A percentile compares a stretch with the other conserved stretches of the same genome.
Evolutionary conservation across 2,113 vertebrate species (phyloP).

Genomic region (Uria aalge): DNA sequence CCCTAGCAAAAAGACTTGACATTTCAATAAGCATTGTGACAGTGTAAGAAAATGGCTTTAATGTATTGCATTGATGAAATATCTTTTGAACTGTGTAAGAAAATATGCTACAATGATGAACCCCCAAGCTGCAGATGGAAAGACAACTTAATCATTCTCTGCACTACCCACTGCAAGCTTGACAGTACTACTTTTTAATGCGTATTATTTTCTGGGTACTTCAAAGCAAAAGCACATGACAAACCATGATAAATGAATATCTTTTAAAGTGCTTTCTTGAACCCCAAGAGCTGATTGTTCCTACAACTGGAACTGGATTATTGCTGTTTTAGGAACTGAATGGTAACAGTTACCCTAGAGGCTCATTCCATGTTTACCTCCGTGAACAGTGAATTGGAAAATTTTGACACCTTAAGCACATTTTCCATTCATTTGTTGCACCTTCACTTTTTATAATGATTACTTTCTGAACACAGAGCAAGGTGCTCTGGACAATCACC

Average conservation of each 20-base stretch:
- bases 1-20: not conserved
- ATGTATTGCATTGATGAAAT: not conserved
- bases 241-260: not conserved
- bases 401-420: not conserved
- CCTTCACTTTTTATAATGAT: not conserved
- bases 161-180: not conserved
- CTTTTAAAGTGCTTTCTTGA: not conserved
- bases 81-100: constrained; percentile 10
- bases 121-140: not conserved
- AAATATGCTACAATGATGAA: constrained; percentile 6
- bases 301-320: not conserved
- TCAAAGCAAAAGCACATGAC: not conserved
- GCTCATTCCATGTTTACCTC: not conserved
- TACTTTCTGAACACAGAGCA: not conserved
- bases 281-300: not conserved
- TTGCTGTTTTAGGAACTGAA: not conserved
- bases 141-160: constrained; percentile 18
- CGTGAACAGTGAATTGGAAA: not conserved
- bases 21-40: not conserved
- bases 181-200: not conserved
- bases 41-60: constrained; percentile 1
- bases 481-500: not conserved
- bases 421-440: not conserved
- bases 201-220: constrained; percentile 1
- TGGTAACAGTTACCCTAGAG: not conserved